Conservation (phyloP, 2,888 invertebrate species). For the Macrosiphum euphorbiae region DNA sequence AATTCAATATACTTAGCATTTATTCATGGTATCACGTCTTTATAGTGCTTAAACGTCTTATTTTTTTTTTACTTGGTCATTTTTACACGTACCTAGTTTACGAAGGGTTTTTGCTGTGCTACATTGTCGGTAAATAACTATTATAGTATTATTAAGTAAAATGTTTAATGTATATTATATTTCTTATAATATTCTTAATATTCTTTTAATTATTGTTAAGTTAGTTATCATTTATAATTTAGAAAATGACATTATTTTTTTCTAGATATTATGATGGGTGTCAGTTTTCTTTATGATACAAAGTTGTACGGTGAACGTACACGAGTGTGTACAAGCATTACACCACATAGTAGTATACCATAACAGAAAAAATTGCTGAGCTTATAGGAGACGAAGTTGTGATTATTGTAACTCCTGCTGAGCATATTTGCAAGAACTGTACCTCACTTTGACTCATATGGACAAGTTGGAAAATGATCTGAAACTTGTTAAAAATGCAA, state of each 20-base stretch:
- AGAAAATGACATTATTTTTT: background rate
- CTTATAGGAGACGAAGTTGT: slow-evolving; percentile 72
- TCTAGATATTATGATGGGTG: slow-evolving; percentile 25
- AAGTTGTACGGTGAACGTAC: slow-evolving; percentile 47
- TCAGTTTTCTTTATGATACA: slow-evolving; percentile 44
- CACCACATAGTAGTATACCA: slow-evolving; percentile 67
- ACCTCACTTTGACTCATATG: slow-evolving; percentile 72
- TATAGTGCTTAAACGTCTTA: too few relatives aligned
- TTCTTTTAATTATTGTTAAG: background rate
- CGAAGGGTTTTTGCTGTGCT: too few relatives aligned
- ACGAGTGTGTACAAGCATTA: slow-evolving; percentile 51
- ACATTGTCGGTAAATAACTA: background rate
- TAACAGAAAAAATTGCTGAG: slow-evolving; percentile 72
- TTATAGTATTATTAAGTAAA: background rate
- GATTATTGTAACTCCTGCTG: slow-evolving; percentile 72
- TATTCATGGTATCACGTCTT: too few relatives aligned
- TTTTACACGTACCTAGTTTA: too few relatives aligned
- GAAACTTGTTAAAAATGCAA: slow-evolving; percentile 69
- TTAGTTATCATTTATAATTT: background rate
- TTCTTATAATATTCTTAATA: background rate
- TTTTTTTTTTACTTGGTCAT: too few relatives aligned
- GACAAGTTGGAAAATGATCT: slow-evolving; percentile 72
- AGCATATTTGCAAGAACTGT: slow-evolving; percentile 72
- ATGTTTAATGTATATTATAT: background rate
- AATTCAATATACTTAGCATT: too few relatives aligned